phyloP scores from a whole-genome alignment of 2,113 vertebrate species.

The Tragelaphus scriptus region DNA sequence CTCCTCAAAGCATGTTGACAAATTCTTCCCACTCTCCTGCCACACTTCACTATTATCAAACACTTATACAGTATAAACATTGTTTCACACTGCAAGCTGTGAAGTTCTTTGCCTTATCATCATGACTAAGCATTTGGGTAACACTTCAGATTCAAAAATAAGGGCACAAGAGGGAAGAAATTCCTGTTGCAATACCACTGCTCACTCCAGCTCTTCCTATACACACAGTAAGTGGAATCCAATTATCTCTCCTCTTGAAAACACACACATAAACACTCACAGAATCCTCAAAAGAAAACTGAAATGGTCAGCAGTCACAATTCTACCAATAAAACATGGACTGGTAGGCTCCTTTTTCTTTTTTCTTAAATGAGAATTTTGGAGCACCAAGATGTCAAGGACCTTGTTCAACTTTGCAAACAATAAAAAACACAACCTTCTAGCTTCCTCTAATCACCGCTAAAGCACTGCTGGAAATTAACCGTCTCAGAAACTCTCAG shows the following conservation, averaged over 20 bases:
- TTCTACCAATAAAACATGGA: not conserved
- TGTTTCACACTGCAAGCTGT: constrained; percentile 9
- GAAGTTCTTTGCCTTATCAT: constrained; percentile 55
- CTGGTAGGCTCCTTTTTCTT: not conserved
- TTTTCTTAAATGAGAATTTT: not conserved
- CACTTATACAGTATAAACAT: constrained; percentile 11
- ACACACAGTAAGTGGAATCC: not conserved
- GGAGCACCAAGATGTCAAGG: constrained; percentile 5
- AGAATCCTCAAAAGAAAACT: not conserved
- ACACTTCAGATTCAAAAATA: constrained; percentile 19
- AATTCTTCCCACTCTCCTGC: constrained; percentile 44
- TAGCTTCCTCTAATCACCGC: not conserved
- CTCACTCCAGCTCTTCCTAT: not conserved
- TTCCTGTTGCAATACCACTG: not conserved
- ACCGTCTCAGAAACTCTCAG: constrained; percentile 29
- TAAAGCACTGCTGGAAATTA: not conserved
- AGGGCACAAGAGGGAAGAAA: not conserved
- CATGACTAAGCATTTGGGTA: constrained; percentile 62
- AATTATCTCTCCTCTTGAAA: not conserved
- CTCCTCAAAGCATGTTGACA: constrained; percentile 51
- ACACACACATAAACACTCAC: not conserved
- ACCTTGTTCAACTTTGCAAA: not conserved
- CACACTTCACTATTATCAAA: constrained; percentile 46
- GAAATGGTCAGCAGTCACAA: not conserved
- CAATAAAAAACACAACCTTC: not conserved